Evolutionary conservation across 1,140 invertebrate genomes (phyloP), one percentile per base, ranked within the genome.

Genomic region (Pectinophora gossypiella): DNA sequence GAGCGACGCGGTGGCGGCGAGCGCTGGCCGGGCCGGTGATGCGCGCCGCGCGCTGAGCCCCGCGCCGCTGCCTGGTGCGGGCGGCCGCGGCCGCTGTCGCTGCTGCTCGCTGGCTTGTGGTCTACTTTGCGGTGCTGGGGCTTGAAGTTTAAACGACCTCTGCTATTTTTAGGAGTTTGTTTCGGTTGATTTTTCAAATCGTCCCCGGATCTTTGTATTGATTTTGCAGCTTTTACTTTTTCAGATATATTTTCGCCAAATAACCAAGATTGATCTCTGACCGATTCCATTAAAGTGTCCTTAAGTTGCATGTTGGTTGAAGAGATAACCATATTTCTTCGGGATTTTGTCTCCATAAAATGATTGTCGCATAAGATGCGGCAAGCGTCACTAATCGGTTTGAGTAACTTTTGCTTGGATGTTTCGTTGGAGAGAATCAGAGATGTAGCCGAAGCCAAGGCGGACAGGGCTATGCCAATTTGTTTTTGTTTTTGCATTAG

Each of bases 171-270:
- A 45, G 10, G 6, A 10, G 22, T 23, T 10, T 4, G 4, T 32
- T 46, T 46, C 2, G 15, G 18, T 10, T n/a, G 23, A 22, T 21
- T 23, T 23, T 53, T 53, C 27, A 53, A 46, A 2, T 7, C 18
- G 1, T 21, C 23, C 1, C 43, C 44, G 6, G 51, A 46, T 16
- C 36, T 32, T 36, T 44, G 15, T 10, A 52, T 45, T 2, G 20
- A 19, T 40, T 53, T 45, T 9, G 43, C 42, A 7, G 42, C 19
- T 19, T 46, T 53, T 13, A 53, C 13, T 38, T 46, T 46, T 13
- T 53, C 42, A 6, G 23, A 21, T 3, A 53, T 19, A 20, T 53
- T 53, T 13, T 38, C 32, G 3, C 51, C 51, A 38, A 53, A 53
- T 15, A 53, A 27, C 16, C 23, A 46, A 10, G 22, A 23, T 22